These are phyloP conservation scores for Syrphus vitripennis DNA, from an alignment of 2,888 invertebrate genomes.

Conservation along the genomic window DNA sequence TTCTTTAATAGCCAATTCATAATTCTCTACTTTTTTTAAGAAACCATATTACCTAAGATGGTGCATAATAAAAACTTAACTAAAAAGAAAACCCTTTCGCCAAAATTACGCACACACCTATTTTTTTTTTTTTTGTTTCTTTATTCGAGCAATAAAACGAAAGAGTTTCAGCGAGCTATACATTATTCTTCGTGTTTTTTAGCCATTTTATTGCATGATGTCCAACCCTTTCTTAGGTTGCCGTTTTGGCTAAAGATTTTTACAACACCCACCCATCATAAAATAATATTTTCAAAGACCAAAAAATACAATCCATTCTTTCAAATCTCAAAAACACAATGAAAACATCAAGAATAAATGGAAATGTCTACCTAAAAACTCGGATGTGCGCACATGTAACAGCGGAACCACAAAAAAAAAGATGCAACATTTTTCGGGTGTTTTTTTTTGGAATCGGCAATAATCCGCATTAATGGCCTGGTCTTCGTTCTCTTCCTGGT, in stretches of 20 bases:
- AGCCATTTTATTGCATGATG: neutral
- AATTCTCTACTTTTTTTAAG: neutral
- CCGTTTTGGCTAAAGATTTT: slow-evolving; percentile 42
- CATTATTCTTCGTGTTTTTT: too few species aligned
- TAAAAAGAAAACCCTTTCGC: slow-evolving; percentile 28
- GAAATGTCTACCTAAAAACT: slow-evolving; percentile 36
- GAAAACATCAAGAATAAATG: slow-evolving; percentile 16
- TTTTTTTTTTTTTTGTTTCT: too few species aligned
- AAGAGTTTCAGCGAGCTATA: slow-evolving; percentile 27
- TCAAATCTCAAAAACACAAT: slow-evolving; percentile 35
- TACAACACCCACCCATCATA: slow-evolving; percentile 39
- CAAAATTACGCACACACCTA: slow-evolving; percentile 18
- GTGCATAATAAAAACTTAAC: slow-evolving; percentile 27
- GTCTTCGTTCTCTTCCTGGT: neutral
- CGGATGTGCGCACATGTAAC: slow-evolving; percentile 9
- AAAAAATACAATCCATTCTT: slow-evolving; percentile 22
- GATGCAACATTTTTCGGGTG: slow-evolving; percentile 25
- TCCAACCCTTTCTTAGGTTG: slow-evolving; percentile 55
- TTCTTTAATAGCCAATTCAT: slow-evolving; percentile 4
- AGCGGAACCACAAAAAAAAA: slow-evolving; percentile 64
- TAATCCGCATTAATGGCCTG: slow-evolving; percentile 61
- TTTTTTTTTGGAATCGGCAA: slow-evolving; percentile 47
- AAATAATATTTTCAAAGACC: neutral
- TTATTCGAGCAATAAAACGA: slow-evolving; percentile 32
- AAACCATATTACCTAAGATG: slow-evolving; percentile 41